Evolutionary conservation across 2,797 vertebrate species (phyloP).

Genomic region (Danio choprae): DNA sequence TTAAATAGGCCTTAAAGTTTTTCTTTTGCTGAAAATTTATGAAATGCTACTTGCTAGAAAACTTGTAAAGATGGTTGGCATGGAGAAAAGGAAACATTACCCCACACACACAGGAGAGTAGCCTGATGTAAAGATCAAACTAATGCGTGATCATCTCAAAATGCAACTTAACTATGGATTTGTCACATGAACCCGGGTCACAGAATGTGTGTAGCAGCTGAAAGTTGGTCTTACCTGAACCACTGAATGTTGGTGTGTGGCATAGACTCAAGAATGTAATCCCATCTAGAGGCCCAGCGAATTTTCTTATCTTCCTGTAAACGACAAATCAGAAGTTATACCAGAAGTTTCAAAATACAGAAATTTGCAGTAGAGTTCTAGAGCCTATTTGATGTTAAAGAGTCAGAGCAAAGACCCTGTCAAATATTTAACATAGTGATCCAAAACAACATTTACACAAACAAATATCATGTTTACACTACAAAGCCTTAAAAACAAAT

Average conservation of each 20-base stretch:
- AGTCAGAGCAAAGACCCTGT: neutral
- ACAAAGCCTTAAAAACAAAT: neutral
- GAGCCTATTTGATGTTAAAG: neutral
- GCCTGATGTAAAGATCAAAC: neutral
- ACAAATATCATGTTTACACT: neutral
- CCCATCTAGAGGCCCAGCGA: slow-evolving; percentile 94
- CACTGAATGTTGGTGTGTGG: slow-evolving; percentile 95
- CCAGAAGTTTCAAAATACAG: neutral
- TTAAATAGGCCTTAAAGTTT: neutral
- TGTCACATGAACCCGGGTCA: neutral
- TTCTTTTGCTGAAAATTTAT: neutral
- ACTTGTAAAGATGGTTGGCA: too few relatives aligned
- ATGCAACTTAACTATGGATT: neutral
- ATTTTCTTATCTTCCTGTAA: slow-evolving; percentile 85
- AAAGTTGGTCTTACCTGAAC: slow-evolving; percentile 84
- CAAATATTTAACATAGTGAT: neutral
- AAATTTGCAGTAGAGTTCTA: neutral
- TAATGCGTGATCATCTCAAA: neutral
- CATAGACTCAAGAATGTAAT: slow-evolving; percentile 96
- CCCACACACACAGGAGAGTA: neutral
- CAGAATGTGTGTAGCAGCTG: neutral
- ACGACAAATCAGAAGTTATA: neutral
- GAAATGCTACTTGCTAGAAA: neutral
- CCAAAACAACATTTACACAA: neutral
- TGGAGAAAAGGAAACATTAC: too few relatives aligned